A percentile compares a stretch with the other conserved stretches of the same genome.
Evolutionary conservation across 2,797 vertebrate species (phyloP).

Genomic region (Sebastes paucispinis): DNA sequence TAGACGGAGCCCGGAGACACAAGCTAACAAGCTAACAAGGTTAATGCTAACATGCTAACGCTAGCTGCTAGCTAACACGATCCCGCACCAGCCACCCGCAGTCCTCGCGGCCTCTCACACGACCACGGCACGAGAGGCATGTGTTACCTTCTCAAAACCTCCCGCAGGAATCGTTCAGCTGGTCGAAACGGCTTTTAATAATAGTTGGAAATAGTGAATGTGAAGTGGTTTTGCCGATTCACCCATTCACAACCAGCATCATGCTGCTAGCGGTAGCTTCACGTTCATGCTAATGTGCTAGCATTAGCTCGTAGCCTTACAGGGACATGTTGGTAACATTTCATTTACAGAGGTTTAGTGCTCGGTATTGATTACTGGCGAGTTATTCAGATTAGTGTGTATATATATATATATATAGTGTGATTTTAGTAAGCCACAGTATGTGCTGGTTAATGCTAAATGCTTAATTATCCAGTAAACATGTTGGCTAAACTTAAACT

Average conservation of each 20-base stretch:
- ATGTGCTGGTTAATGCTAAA: background rate
- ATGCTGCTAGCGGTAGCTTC: constrained; percentile 51
- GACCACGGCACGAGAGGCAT: background rate
- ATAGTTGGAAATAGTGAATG: accelerated
- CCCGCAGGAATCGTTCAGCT: accelerated
- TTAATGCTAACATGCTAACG: constrained; percentile 63
- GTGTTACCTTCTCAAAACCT: accelerated
- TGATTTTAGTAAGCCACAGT: accelerated
- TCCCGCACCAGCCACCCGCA: constrained; percentile 25
- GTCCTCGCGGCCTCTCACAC: constrained; percentile 6
- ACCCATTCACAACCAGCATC: constrained; percentile 6
- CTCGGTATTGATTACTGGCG: background rate
- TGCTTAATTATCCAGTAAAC: background rate
- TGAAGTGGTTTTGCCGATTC: background rate
- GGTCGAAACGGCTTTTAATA: accelerated
- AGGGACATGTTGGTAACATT: background rate
- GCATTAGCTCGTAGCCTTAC: constrained; percentile 26
- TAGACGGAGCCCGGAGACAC: constrained; percentile 54
- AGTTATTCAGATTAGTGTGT: accelerated
- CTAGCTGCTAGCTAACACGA: constrained; percentile 16
- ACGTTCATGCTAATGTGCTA: constrained; percentile 28
- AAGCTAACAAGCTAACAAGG: constrained; percentile 59
- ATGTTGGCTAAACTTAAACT: constrained; percentile 24
- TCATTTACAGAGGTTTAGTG: background rate
- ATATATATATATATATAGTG: no score